These are phyloP conservation scores for Macroglossus sobrinus DNA, from an alignment of 2,113 vertebrate genomes.

Conservation along the genomic window DNA sequence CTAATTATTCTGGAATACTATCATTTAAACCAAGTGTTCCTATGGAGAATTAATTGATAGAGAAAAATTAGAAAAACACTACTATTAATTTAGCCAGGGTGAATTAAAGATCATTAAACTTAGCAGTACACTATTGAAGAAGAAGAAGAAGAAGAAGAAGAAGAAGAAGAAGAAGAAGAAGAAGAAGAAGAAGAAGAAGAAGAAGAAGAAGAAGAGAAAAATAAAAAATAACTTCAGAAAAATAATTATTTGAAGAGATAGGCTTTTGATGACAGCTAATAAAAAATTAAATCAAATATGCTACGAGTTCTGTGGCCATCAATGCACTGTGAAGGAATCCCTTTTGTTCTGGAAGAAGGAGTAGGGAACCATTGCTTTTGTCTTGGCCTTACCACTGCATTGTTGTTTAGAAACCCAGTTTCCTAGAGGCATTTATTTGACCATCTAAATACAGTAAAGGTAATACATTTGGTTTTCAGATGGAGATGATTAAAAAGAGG, in stretches of 20 bases:
- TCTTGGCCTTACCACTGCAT: background rate
- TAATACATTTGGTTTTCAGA: slow-evolving; percentile 36
- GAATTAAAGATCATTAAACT: slow-evolving; percentile 21
- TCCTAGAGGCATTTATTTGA: slow-evolving; percentile 39
- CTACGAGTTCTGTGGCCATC: background rate
- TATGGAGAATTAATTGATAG: background rate
- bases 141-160: no score
- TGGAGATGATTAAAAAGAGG: slow-evolving; percentile 33
- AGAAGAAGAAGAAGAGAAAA: no score
- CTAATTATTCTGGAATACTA: background rate
- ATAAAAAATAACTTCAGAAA: slow-evolving; percentile 30
- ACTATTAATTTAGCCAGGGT: background rate
- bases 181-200: no score
- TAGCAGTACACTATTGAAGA: background rate
- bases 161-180: no score
- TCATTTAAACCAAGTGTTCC: background rate
- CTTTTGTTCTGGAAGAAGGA: slow-evolving; percentile 37
- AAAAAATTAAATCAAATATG: slow-evolving; percentile 47
- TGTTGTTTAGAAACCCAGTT: slow-evolving; percentile 54
- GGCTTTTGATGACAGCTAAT: slow-evolving; percentile 6
- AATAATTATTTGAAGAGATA: slow-evolving; percentile 27
- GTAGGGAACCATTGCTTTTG: slow-evolving; percentile 3
- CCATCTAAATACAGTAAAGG: slow-evolving; percentile 57
- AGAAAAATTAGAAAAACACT: background rate
- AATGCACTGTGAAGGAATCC: slow-evolving; percentile 43